Evolutionary conservation across 2,888 invertebrate species (phyloP), one percentile per base, ranked within the genome.

Genomic region (Eumerus sabulonum): DNA sequence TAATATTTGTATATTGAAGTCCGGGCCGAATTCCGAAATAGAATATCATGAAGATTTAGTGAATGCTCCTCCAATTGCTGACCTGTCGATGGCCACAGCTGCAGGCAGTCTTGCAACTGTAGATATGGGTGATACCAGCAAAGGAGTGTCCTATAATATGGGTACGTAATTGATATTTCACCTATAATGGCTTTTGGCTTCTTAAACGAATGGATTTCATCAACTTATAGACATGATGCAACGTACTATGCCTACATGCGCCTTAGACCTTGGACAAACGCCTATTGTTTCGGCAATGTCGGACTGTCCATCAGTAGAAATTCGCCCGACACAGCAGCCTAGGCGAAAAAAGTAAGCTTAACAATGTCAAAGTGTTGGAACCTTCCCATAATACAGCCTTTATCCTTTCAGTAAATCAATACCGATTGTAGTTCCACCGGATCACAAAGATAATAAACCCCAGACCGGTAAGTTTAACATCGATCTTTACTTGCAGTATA

Each of bases 241-340:
- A 54, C 79, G 79, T 50, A 19, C 56, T 44, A 67, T 76, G 40
- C 51, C 71, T 27, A 12, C 60, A 42, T 76, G 79, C 47, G 47
- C 54, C 66, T 60, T 64, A 9, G 63, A 47, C 51, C 63, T 82
- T 66, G 77, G 83, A 67, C 85, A 85, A 74, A 92, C 93, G 27
- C 93, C 93, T 48, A 91, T 93, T 82, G 93, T 93, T 66, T 93
- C 93, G 79, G 93, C 93, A 81, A 92, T 92, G 89, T 91, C 92
- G 67, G 92, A 93, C 85, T 92, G 92, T 84, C 93, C 92, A 84
- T 88, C 87, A 17, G 86, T 88, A 14, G 89, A 89, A 83, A 88
- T 89, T 82, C 85, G 85, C 54, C 87, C 87, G 18, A 45, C 9
- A 14, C 84, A 85, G 85, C 89, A 87, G 54, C 90, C 90, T 82